Percentiles rank a stretch among this genome's conserved stretches.
Conservation (phyloP, 2,113 vertebrate genomes). For the Macrotis lagotis region DNA sequence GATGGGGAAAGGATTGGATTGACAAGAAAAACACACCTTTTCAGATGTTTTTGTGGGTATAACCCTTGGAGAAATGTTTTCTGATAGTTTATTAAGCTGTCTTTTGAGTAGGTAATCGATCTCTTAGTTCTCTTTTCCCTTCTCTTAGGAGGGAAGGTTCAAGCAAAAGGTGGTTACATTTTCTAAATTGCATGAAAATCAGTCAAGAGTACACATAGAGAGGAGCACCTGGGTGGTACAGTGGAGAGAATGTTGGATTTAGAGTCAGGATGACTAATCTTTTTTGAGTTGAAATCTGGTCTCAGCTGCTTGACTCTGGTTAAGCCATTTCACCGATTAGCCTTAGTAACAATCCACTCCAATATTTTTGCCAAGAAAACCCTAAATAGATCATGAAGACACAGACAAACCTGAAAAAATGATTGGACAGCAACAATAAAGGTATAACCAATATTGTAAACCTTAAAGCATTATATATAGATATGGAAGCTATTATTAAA, state of each 20-base stretch:
- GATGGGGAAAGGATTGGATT: neutral
- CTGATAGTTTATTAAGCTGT: neutral
- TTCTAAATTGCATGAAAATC: neutral
- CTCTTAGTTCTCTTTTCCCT: neutral
- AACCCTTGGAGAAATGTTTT: neutral
- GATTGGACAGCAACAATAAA: too few species aligned
- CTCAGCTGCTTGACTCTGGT: too few species aligned
- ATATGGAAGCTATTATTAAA: too few species aligned
- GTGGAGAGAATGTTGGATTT: neutral
- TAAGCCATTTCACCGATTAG: neutral
- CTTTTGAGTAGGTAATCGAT: neutral
- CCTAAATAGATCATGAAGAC: too few species aligned
- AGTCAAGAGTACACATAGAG: neutral
- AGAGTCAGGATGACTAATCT: neutral
- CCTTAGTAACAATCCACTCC: too few species aligned
- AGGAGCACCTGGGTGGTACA: neutral
- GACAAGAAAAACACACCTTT: neutral
- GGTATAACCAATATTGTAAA: too few species aligned
- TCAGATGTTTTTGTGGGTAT: neutral
- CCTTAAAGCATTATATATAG: too few species aligned
- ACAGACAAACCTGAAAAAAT: too few species aligned
- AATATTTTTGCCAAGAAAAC: too few species aligned
- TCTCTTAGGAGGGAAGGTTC: neutral
- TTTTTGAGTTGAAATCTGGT: neutral
- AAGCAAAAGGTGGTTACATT: neutral